Conservation (phyloP, 2,797 vertebrate genomes). For the Crypturellus tataupa region DNA sequence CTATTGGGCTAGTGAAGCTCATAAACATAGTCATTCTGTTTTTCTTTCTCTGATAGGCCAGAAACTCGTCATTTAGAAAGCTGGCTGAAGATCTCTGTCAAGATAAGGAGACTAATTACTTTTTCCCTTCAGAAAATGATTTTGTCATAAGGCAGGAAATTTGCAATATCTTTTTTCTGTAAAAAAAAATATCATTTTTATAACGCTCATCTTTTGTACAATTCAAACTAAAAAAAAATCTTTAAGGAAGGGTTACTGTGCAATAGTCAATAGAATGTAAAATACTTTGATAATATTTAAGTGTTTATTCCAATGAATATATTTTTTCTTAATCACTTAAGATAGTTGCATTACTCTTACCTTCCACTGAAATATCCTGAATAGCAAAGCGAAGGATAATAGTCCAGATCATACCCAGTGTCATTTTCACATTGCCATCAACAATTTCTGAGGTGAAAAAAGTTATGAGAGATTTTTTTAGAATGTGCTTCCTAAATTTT, state of each 20-base stretch:
- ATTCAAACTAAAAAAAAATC: background rate
- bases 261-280: background rate
- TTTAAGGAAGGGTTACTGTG: background rate
- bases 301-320: background rate
- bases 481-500: background rate
- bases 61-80: background rate
- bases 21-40: background rate
- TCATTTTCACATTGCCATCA: slow-evolving; percentile 98
- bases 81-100: background rate
- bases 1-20: background rate
- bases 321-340: background rate
- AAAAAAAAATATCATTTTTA: background rate
- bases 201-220: background rate
- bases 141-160: background rate
- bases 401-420: slow-evolving; percentile 99
- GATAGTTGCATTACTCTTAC: slow-evolving; percentile 75
- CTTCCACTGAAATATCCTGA: slow-evolving; percentile 98
- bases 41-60: background rate
- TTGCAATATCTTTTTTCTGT: background rate
- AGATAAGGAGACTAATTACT: background rate
- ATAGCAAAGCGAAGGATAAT: slow-evolving; percentile 99
- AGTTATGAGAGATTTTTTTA: background rate
- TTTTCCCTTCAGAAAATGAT: background rate
- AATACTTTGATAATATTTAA: background rate
- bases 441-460: slow-evolving; percentile 90